phyloP scores from a whole-genome alignment of 2,797 vertebrate species.

The Parauchenoglanis ngamensis region DNA sequence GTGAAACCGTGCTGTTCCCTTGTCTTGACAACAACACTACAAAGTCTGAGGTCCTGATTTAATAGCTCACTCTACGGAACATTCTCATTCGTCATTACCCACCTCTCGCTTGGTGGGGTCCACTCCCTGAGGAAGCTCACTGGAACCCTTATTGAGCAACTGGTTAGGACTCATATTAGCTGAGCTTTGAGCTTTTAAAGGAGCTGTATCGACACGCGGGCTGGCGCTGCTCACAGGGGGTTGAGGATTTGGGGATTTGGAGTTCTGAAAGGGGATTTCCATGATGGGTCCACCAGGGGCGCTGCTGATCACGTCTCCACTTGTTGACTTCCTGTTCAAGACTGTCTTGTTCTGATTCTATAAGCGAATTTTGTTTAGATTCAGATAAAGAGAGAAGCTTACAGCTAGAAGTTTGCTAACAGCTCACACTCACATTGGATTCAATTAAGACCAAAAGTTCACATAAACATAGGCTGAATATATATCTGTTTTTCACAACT shows the following conservation, averaged over 20 bases:
- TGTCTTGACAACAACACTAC: neutral
- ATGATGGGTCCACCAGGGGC: constrained; percentile 70
- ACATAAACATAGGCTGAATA: neutral
- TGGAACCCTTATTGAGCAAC: constrained; percentile 73
- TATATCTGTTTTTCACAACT: neutral
- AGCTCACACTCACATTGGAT: neutral
- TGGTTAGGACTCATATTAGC: constrained; percentile 60
- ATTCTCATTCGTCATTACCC: constrained; percentile 31
- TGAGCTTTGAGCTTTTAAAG: constrained; percentile 1
- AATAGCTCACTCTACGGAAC: neutral
- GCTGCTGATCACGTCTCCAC: constrained; percentile 52
- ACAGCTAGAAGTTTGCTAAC: neutral
- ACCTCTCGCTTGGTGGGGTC: constrained; percentile 85
- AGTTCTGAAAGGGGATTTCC: constrained; percentile 47
- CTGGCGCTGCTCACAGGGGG: constrained; percentile 48
- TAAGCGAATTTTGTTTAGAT: constrained; percentile 1
- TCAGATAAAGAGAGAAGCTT: neutral
- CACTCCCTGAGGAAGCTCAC: constrained; percentile 79
- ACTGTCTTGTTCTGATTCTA: constrained; percentile 80
- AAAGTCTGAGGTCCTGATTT: neutral
- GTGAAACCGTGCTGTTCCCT: neutral
- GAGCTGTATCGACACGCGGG: constrained; percentile 50
- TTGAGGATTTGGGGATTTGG: constrained; percentile 62
- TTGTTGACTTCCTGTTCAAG: constrained; percentile 63
- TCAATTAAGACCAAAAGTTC: neutral